Evolutionary conservation across 2,113 vertebrate species (phyloP).

Genomic region (Pristiophorus japonicus): DNA sequence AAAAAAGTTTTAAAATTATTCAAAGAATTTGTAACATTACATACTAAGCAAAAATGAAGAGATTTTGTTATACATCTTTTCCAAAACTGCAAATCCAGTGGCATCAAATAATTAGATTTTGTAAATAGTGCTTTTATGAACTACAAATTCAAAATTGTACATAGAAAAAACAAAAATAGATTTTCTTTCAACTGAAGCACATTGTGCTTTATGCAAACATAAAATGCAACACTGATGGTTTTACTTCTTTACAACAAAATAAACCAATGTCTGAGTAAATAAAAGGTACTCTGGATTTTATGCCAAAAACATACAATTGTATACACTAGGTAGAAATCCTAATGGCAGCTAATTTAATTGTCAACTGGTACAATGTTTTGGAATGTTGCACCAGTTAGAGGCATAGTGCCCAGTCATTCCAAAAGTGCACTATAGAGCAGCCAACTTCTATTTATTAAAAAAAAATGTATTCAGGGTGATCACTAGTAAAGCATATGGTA

Average conservation of each 20-base stretch:
- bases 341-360: not conserved
- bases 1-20: not conserved
- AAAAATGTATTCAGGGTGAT: not conserved
- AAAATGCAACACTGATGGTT: not conserved
- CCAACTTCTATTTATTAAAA: not conserved
- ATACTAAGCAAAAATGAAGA: not conserved
- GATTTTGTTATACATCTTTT: not conserved
- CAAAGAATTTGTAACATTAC: not conserved
- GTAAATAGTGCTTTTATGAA: not conserved
- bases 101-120: not conserved
- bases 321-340: not conserved
- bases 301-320: not conserved
- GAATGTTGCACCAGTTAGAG: no score
- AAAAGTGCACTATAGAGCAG: no score
- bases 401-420: no score
- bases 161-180: not conserved
- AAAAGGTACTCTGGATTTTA: not conserved
- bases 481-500: no score
- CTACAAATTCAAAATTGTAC: not conserved
- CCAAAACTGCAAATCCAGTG: not conserved
- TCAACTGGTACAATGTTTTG: not conserved
- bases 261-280: not conserved
- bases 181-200: not conserved
- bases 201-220: not conserved
- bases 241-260: not conserved